These are phyloP conservation scores for Eupsittula cactorum DNA, from an alignment of 2,113 vertebrate species.

Conservation along the genomic window DNA sequence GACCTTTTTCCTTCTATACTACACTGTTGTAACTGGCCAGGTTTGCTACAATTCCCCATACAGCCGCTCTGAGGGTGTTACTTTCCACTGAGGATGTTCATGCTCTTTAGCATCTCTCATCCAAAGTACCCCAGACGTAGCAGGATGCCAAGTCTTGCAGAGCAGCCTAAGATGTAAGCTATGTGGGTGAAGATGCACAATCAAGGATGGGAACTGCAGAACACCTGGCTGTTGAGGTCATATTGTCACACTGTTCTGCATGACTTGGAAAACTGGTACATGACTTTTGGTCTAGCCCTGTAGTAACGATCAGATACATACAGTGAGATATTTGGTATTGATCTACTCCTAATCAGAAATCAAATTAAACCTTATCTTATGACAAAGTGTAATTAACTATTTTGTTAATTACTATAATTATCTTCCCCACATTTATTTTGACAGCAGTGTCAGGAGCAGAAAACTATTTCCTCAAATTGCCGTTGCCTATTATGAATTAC, in stretches of 20 bases:
- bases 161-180: not conserved
- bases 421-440: conserved; percentile 73
- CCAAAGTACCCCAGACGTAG: not conserved
- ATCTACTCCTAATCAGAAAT: conserved; percentile 72
- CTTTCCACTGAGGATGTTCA: not conserved
- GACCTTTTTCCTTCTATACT: not conserved
- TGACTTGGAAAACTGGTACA: conserved; percentile 10
- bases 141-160: not conserved
- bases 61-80: not conserved
- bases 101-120: not conserved
- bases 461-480: conserved; percentile 74
- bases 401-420: conserved; percentile 80
- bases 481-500: conserved; percentile 74
- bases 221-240: not conserved
- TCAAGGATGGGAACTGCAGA: not conserved
- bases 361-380: conserved; percentile 68
- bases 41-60: not conserved
- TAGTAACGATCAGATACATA: conserved; percentile 38
- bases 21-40: not conserved
- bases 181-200: not conserved
- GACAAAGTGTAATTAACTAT: conserved; percentile 76
- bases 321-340: conserved; percentile 63
- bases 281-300: not conserved
- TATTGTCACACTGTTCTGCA: not conserved
- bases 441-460: conserved; percentile 67